Evolutionary conservation across 53 echinoderm and acorn worm genomes (phyloP).

Genomic region (Crossaster papposus): DNA sequence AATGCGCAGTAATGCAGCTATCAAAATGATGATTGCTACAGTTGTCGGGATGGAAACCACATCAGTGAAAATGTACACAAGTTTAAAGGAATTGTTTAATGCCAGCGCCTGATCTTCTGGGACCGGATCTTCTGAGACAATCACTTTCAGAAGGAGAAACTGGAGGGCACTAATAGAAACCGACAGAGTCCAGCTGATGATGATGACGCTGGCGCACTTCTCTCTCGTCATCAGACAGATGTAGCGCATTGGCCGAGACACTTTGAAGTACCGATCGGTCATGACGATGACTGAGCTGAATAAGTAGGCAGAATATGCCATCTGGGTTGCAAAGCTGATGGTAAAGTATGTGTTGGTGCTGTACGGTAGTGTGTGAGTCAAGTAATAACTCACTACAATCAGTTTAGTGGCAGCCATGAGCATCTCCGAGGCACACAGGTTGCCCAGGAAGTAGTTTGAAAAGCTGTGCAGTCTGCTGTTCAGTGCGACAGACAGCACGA

Average conservation of each 20-base stretch:
- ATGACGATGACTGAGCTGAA: slow-evolving; percentile 9
- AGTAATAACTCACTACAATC: neutral
- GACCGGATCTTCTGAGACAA: neutral
- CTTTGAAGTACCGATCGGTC: slow-evolving; percentile 28
- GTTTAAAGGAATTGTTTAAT: neutral
- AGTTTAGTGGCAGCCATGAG: neutral
- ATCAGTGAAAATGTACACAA: neutral
- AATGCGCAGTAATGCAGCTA: slow-evolving; percentile 9
- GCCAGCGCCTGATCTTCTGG: too few species aligned
- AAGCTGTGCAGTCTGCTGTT: neutral
- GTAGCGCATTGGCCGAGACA: slow-evolving; percentile 36
- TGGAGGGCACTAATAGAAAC: neutral
- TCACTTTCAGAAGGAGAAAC: neutral
- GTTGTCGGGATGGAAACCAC: neutral
- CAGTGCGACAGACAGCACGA: neutral
- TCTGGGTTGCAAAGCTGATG: neutral
- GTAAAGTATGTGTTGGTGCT: neutral
- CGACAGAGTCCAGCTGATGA: neutral
- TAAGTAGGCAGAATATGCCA: neutral
- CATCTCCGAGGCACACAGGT: slow-evolving; percentile 22
- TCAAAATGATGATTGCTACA: neutral
- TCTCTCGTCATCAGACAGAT: neutral
- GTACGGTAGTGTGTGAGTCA: neutral
- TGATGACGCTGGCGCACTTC: neutral
- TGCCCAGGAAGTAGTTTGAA: slow-evolving; percentile 22